These are phyloP conservation scores for Solen grandis DNA, from an alignment of 1,140 invertebrate species.

Conservation along the genomic window DNA sequence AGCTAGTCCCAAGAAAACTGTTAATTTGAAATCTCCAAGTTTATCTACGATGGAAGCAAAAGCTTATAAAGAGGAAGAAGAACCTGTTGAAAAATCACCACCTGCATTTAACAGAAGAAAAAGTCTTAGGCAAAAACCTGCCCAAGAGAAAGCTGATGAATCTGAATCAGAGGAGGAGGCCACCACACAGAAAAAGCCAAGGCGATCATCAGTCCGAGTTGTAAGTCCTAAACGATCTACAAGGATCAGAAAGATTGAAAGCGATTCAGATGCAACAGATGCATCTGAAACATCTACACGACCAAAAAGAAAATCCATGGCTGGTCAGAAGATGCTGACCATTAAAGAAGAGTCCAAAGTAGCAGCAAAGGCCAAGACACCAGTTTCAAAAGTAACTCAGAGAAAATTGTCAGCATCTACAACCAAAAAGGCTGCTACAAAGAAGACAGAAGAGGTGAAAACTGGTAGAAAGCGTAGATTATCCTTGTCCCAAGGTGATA, in stretches of 20 bases:
- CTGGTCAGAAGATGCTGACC: background rate
- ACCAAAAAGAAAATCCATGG: conserved; percentile 9
- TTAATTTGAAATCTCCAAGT: background rate
- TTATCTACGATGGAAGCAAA: background rate
- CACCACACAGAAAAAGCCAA: background rate
- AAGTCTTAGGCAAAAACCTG: background rate
- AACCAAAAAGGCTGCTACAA: conserved; percentile 14
- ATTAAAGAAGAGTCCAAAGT: conserved; percentile 1
- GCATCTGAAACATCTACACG: conserved; percentile 20
- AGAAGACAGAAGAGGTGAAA: background rate
- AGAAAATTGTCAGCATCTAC: conserved; percentile 43
- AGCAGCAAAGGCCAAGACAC: background rate
- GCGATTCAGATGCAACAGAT: conserved; percentile 8
- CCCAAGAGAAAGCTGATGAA: background rate
- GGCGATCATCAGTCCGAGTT: background rate
- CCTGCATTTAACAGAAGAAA: no score
- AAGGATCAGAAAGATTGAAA: background rate
- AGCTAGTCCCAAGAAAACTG: no score
- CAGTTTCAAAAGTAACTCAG: background rate
- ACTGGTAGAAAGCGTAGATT: conserved; percentile 39
- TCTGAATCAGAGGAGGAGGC: background rate
- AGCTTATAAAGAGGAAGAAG: background rate
- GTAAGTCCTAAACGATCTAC: background rate
- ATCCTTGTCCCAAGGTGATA: conserved; percentile 4
- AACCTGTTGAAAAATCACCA: no score